Percentiles rank a stretch among this genome's conserved stretches.
Conservation (phyloP, 2,113 vertebrate species). For the Crotalus viridis region DNA sequence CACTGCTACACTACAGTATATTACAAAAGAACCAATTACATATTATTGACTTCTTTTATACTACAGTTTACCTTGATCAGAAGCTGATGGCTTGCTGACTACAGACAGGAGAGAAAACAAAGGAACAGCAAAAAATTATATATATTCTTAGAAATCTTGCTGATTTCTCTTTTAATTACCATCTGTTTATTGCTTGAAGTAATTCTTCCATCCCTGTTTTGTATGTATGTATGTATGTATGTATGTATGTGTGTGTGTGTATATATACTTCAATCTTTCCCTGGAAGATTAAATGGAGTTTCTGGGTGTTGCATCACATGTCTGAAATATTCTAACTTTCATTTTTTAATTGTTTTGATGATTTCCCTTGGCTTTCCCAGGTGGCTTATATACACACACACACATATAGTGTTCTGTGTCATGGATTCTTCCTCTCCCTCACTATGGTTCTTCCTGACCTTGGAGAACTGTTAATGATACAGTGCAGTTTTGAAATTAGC, state of each 20-base stretch:
- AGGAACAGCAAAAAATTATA: neutral
- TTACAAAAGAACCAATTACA: constrained; percentile 31
- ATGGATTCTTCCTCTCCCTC: neutral
- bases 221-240: neutral
- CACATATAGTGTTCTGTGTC: neutral
- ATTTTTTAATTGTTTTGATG: no score
- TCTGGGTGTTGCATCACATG: no score
- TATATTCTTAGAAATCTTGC: constrained; percentile 1
- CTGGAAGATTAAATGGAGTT: no score
- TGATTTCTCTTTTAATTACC: constrained; percentile 29
- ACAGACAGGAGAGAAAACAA: neutral
- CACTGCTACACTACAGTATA: constrained; percentile 2
- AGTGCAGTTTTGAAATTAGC: neutral
- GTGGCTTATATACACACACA: neutral
- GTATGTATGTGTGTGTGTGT: accelerated
- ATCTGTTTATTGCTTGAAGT: constrained; percentile 26
- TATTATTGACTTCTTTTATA: constrained; percentile 16
- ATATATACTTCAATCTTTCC: no score
- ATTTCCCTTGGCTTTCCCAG: no score
- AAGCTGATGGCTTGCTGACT: constrained; percentile 25
- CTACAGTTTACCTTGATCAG: constrained; percentile 35
- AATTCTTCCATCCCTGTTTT: constrained; percentile 15
- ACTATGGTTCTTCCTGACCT: neutral
- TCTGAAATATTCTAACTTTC: no score
- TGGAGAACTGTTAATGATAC: neutral